Evolutionary conservation across 2,888 invertebrate genomes (phyloP), one percentile per base, ranked within the genome.

Genomic region (Elysia crispata): DNA sequence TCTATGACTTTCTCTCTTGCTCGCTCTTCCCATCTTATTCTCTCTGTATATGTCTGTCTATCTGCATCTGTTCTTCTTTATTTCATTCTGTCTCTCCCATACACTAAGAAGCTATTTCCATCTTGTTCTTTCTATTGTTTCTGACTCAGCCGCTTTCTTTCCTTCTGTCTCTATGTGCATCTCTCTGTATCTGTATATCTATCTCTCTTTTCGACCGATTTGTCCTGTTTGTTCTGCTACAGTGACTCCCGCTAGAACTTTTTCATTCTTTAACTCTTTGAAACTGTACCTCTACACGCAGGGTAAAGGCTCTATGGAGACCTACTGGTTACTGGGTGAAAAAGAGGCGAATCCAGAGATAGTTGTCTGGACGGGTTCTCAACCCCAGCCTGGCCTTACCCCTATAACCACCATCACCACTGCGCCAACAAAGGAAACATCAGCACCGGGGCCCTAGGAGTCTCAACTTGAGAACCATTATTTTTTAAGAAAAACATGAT

Each of bases 281-380:
- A 31, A n/a, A n/a, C n/a, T 11, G 11, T 41, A 6, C 41, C 41
- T 41, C 41, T 41, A 23, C 57, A 20, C 66, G 5, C 81, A 83
- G 83, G 83, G 81, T 25, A 83, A 83, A 60, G 81, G 83, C 3
- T 13, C 75, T 30, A 83, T 83, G 83, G 77, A 79, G 25, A 83
- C 83, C 15, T 83, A 77, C 77, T 83, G 83, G 83, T 64, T 83
- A n/a, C 49, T 81, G 8, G 83, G 83, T 1, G 83, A 83, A 64
- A 79, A 75, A 69, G 66, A 76, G 6, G 5, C 62, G 0, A 50
- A 30, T 23, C 76, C 54, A 41, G 70, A 70, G 33, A 70, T 33
- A 5, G 33, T 70, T 3, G 70, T 70, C 6, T 31, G 28, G 23
- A 30, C 25, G 30, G 25, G 30, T 6, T 18, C 20, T 6, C 67